A percentile compares a stretch with the other conserved stretches of the same genome.
phyloP scores from a whole-genome alignment of 2,888 invertebrate genomes.

The Andrena marginata region DNA sequence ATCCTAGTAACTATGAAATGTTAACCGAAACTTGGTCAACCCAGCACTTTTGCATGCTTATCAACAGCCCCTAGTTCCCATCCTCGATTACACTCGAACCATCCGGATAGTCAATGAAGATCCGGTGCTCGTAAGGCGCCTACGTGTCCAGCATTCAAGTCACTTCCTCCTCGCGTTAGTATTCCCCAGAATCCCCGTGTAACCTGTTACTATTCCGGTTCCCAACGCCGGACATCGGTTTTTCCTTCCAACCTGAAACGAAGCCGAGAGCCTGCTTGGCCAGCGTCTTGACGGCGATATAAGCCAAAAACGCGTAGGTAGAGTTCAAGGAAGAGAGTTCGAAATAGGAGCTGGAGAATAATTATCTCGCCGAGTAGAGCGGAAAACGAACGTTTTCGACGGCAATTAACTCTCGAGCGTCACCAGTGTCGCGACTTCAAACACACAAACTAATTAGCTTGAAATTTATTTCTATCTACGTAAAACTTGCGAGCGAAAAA shows the following conservation, averaged over 20 bases:
- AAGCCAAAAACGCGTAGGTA: neutral
- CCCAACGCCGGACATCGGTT: conserved; percentile 49
- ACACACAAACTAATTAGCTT: too few relatives aligned
- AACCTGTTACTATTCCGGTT: conserved; percentile 66
- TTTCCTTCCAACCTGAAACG: neutral
- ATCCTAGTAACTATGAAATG: too few relatives aligned
- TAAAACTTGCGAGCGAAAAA: neutral
- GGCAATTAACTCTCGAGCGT: conserved; percentile 43
- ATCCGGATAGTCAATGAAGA: conserved; percentile 51
- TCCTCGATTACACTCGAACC: conserved; percentile 47
- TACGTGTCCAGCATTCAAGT: conserved; percentile 56
- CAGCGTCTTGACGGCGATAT: neutral
- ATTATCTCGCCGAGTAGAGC: conserved; percentile 31
- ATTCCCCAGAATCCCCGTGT: conserved; percentile 63
- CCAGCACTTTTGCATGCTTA: neutral
- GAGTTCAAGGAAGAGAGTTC: neutral
- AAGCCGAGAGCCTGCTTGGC: neutral
- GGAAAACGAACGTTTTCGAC: conserved; percentile 24
- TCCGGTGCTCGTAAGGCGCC: conserved; percentile 55
- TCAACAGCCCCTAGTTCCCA: neutral
- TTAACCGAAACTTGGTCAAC: conserved; percentile 8
- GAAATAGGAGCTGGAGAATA: conserved; percentile 27
- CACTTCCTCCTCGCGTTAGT: conserved; percentile 49
- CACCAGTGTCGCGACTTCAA: neutral
- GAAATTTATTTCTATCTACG: too few relatives aligned